Base-by-base conservation (phyloP, 2,113 vertebrate genomes). In the Pardalotus punctatus region DNA sequence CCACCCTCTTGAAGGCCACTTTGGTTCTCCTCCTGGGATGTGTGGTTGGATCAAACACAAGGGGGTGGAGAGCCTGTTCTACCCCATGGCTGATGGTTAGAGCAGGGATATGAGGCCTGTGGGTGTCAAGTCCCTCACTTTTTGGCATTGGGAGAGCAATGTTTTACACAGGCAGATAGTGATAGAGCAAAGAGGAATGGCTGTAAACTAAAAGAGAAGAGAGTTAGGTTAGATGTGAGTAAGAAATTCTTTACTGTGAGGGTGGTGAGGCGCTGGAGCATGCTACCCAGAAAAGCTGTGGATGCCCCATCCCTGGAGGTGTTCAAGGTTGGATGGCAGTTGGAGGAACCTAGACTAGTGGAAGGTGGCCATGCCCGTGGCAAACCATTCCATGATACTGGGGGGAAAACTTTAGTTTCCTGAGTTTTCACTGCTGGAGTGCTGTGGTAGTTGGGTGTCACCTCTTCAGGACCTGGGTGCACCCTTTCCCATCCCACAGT, bases 21-120 rank as follows among this genome's bases (percentile, higher is more conserved):
- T 48, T 38, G 8, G 23, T 72, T 72, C 64, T 60, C 0, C 20
- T 65, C 10, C 23, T 80, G 28, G n/a, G 9, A 17, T n/a, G 3
- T 12, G 4, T 45, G 13, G 9, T 81, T 0, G 0, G 13, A 67
- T 42, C 5, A 14, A 43, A 36, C 31, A 56, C 1, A 7, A 69
- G 54, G 6, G 13, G 6, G 3, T 80, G 29, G 35, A 76, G 53
- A 76, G 25, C 13, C 48, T 21, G 60, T 66, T 43, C 8, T 36
- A 31, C 29, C 17, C 22, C 18, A 10, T 3, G 33, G 24, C 12
- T 88, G 23, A 3, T 54, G 57, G 12, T 58, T 51, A 54, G 33
- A n/a, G 25, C 50, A 18, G 12, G 22, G 19, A 33, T 70, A 4
- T 10, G n/a, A 48, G 15, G 22, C 51, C 74, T 71, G 0, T 29